A percentile compares a stretch with the other conserved stretches of the same genome.
phyloP scores from a whole-genome alignment of 2,888 invertebrate genomes.

The Anodontia alba region DNA sequence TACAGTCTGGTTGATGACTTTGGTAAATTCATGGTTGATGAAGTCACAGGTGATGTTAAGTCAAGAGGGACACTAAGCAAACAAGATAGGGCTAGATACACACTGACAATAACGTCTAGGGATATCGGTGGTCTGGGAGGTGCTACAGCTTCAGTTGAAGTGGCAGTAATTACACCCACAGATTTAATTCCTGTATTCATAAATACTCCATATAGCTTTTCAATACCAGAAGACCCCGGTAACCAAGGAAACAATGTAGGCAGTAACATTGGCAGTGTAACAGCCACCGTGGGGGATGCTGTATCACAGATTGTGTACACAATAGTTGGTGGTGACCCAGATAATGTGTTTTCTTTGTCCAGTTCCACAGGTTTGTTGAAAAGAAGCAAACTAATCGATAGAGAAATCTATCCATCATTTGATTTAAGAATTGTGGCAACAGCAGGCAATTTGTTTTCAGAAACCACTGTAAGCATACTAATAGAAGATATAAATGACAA shows the following conservation, averaged over 20 bases:
- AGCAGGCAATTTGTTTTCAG: conserved; percentile 91
- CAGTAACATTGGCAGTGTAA: conserved; percentile 91
- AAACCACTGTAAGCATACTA: conserved; percentile 92
- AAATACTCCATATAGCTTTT: conserved; percentile 90
- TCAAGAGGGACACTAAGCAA: conserved; percentile 92
- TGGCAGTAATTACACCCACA: conserved; percentile 69
- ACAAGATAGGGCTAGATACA: conserved; percentile 91
- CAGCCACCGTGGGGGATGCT: conserved; percentile 62
- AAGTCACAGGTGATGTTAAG: conserved; percentile 91
- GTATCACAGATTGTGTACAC: conserved; percentile 63
- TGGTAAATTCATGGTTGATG: conserved; percentile 90
- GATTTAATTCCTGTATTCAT: conserved; percentile 84
- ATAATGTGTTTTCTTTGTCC: conserved; percentile 92
- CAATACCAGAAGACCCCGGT: conserved; percentile 92
- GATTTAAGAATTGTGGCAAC: conserved; percentile 92
- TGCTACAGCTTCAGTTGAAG: conserved; percentile 71
- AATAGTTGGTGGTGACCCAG: conserved; percentile 92
- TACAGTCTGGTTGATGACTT: conserved; percentile 88
- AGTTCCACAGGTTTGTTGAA: conserved; percentile 91
- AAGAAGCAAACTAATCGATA: conserved; percentile 92
- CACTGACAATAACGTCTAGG: conserved; percentile 91
- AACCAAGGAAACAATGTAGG: conserved; percentile 87
- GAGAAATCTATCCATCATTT: conserved; percentile 92
- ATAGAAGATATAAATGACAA: conserved; percentile 96
- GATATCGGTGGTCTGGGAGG: conserved; percentile 69